Evolutionary conservation across 2,888 invertebrate species (phyloP), one percentile per base, ranked within the genome.

Genomic region (Cryptocheilus praepositus): DNA sequence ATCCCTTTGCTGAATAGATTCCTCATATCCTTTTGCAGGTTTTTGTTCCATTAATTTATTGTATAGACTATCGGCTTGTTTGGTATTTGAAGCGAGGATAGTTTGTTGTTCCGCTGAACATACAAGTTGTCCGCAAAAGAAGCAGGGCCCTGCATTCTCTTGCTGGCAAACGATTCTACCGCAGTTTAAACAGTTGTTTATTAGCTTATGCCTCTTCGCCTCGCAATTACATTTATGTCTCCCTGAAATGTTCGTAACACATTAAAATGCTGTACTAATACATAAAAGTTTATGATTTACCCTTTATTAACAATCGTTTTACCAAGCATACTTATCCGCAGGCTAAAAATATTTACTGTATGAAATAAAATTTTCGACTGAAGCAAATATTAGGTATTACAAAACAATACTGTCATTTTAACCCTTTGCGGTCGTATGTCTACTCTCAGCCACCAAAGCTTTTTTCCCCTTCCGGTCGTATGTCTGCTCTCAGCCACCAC

Each of bases 111-210:
- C 93, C 21, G 91, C 91, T 0, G 94, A 94, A 82, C 94, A 94
- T 88, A 99, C 98, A 87, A 96, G 90, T 81, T 92, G 92, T 0
- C 94, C 95, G 90, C 99, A 99, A 86, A 94, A 97, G 53, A 98
- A 92, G 85, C 99, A 99, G 0, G 98, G 97, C 0, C 99, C 99
- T 8, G 98, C 95, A 0, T 99, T 98, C 90, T 99, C 99, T 89
- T 98, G 97, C 63, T 92, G 92, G 89, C 99, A 99, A 4, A 99
- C 95, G 70, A 99, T 95, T 64, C 98, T 92, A 0, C 99, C 99
- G 89, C 99, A 99, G 70, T 93, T 92, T 13, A 95, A 86, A 84
- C 99, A 99, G 89, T 99, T 99, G 86, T 96, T 97, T 65, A 99
- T 91, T 55, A 99, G 90, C 62, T 92, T 92, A 87, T 99, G 99